Conservation (phyloP, 1,140 invertebrate species). For the Apocrypta bakeri region DNA sequence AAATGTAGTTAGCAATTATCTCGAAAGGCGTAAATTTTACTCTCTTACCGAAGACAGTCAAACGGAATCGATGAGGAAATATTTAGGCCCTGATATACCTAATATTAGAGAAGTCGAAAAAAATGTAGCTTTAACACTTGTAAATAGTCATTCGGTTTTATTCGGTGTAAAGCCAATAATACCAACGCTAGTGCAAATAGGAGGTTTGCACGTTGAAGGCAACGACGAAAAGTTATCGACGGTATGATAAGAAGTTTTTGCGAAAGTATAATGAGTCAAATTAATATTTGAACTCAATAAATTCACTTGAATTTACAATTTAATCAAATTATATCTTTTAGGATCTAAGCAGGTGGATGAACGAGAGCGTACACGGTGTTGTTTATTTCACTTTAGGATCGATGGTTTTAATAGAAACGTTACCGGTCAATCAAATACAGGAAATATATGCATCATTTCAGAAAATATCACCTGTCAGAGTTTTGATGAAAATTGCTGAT, state of each 20-base stretch:
- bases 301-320: too few species aligned
- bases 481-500: constrained; percentile 54
- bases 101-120: constrained; percentile 60
- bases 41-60: constrained; percentile 51
- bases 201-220: constrained; percentile 66
- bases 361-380: constrained; percentile 79
- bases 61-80: constrained; percentile 62
- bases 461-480: constrained; percentile 53
- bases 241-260: not conserved
- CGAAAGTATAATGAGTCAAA: not conserved
- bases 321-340: constrained; percentile 55
- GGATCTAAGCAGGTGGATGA: constrained; percentile 80
- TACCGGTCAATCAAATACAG: constrained; percentile 70
- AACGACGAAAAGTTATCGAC: constrained; percentile 33
- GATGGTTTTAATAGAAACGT: constrained; percentile 75
- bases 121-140: constrained; percentile 66
- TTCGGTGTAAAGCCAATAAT: constrained; percentile 60
- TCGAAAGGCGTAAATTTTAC: not conserved
- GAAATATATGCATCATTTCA: constrained; percentile 50
- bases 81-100: constrained; percentile 55
- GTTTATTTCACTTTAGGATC: constrained; percentile 83
- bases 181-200: constrained; percentile 69
- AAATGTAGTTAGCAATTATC: constrained; percentile 63
- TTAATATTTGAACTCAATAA: too few species aligned
- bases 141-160: constrained; percentile 67